Evolutionary conservation across 2,113 vertebrate genomes (phyloP).

Genomic region (Thomomys bottae): DNA sequence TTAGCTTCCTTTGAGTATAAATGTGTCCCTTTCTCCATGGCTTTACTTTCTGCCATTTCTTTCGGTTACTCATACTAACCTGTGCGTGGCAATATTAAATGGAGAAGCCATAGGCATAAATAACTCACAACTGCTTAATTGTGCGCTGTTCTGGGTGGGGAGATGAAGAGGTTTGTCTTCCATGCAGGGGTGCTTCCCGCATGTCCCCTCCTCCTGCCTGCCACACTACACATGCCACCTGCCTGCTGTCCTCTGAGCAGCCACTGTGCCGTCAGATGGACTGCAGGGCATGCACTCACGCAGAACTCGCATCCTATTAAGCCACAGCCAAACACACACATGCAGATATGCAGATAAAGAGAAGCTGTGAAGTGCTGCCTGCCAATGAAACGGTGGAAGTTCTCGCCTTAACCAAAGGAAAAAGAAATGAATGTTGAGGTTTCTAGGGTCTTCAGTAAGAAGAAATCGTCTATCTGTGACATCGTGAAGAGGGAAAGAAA

Average conservation of each 20-base stretch:
- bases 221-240: background rate
- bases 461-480: background rate
- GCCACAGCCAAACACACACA: background rate
- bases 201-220: background rate
- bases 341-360: too few relatives aligned
- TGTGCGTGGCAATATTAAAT: background rate
- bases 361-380: background rate
- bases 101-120: background rate
- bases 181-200: too few relatives aligned
- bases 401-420: background rate
- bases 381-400: background rate
- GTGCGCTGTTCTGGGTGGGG: background rate
- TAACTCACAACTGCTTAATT: background rate
- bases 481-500: background rate
- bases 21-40: background rate
- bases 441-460: background rate
- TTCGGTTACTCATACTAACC: background rate
- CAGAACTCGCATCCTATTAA: background rate
- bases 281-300: too few relatives aligned
- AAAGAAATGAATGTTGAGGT: too few relatives aligned
- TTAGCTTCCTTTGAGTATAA: background rate
- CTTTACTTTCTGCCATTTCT: background rate
- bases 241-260: background rate
- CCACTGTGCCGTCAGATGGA: background rate
- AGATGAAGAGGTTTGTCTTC: background rate